These are phyloP conservation scores for Drosophila kanapiae DNA, from an alignment of 1,140 invertebrate genomes.

Conservation along the genomic window DNA sequence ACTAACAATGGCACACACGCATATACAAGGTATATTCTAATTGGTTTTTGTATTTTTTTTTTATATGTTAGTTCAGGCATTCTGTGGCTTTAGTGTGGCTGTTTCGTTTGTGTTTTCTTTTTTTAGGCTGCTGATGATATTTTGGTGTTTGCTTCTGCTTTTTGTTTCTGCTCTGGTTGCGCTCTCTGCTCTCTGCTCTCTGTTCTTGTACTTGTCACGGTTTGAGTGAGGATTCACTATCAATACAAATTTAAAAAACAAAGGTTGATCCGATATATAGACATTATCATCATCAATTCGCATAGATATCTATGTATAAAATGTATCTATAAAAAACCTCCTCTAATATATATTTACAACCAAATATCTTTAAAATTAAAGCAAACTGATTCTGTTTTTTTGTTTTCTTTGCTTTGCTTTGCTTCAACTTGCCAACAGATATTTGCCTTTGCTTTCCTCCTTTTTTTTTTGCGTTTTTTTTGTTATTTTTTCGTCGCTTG, in stretches of 20 bases:
- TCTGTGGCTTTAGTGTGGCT: slow-evolving; percentile 38
- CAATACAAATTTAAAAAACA: slow-evolving; percentile 12
- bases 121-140: background rate
- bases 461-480: slow-evolving; percentile 2
- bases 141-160: slow-evolving; percentile 9
- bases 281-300: slow-evolving; percentile 29
- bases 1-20: slow-evolving; percentile 72
- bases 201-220: slow-evolving; percentile 42
- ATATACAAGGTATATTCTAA: slow-evolving; percentile 38
- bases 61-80: slow-evolving; percentile 32
- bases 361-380: slow-evolving; percentile 22
- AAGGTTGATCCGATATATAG: slow-evolving; percentile 7
- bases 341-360: slow-evolving; percentile 28
- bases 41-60: slow-evolving; percentile 10
- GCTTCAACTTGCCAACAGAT: slow-evolving; percentile 8
- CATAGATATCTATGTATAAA: background rate
- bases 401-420: background rate
- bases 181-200: slow-evolving; percentile 12
- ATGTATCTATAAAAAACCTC: slow-evolving; percentile 25
- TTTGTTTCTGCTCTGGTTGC: background rate
- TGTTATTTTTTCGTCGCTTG: slow-evolving; percentile 9
- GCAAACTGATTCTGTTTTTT: background rate
- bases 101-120: background rate
- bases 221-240: slow-evolving; percentile 31
- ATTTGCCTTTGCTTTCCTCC: background rate